Percentiles rank a stretch among this genome's conserved stretches.
Conservation (phyloP, 1,140 invertebrate genomes). For the Hyles euphorbiae region DNA sequence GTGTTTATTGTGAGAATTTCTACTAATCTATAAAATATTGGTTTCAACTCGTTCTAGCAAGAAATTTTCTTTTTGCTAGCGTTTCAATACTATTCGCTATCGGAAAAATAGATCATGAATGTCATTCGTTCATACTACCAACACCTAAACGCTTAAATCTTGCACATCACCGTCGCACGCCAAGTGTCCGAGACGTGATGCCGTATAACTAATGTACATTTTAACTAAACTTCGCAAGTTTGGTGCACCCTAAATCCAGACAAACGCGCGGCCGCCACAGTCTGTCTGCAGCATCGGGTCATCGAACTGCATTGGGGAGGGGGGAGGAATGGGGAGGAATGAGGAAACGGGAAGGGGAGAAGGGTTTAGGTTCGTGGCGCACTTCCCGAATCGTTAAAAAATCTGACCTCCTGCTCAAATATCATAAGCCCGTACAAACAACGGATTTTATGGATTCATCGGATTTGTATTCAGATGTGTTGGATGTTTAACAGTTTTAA, state of each 20-base stretch:
- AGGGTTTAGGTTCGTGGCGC: no score
- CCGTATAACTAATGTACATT: slow-evolving; percentile 18
- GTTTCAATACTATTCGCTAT: no score
- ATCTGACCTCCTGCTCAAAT: slow-evolving; percentile 8
- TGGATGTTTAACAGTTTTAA: background rate
- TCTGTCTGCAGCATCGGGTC: slow-evolving; percentile 27
- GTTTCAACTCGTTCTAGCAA: no score
- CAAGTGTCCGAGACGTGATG: background rate
- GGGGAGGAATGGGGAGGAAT: slow-evolving; percentile 1
- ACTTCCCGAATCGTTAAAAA: slow-evolving; percentile 23
- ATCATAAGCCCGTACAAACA: slow-evolving; percentile 6
- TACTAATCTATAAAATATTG: no score
- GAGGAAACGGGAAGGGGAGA: slow-evolving; percentile 1
- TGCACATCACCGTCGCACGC: no score
- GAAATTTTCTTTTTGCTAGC: no score
- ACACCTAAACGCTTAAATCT: no score
- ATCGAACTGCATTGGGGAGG: slow-evolving; percentile 13
- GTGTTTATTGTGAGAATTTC: no score
- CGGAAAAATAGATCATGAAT: no score
- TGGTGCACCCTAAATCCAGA: slow-evolving; percentile 21
- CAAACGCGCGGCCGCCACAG: slow-evolving; percentile 9
- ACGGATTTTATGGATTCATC: background rate
- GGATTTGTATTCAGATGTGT: no score
- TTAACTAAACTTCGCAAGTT: slow-evolving; percentile 17
- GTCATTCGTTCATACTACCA: no score